These are phyloP conservation scores for Notechis scutatus DNA, from an alignment of 2,113 vertebrate genomes.

Conservation along the genomic window DNA sequence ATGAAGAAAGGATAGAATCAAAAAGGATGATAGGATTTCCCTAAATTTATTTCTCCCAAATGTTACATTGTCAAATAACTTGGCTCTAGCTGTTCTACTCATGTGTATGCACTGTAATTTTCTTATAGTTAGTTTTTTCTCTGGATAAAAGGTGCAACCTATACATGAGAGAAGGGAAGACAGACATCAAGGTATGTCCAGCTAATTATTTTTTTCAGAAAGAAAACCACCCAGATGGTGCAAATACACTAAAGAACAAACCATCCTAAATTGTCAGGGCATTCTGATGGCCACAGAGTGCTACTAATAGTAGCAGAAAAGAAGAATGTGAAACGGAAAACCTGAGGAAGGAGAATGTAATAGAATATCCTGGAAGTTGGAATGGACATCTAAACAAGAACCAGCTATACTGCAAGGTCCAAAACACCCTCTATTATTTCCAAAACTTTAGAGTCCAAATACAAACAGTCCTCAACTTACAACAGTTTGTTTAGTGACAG, in stretches of 20 bases:
- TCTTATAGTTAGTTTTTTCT: background rate
- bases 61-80: slow-evolving; percentile 22
- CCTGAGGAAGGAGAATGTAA: background rate
- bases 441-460: background rate
- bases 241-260: background rate
- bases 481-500: background rate
- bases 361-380: background rate
- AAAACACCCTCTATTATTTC: slow-evolving; percentile 6
- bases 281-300: background rate
- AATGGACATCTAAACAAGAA: background rate
- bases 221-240: background rate
- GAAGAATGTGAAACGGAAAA: background rate
- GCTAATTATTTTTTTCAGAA: background rate
- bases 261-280: background rate
- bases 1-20: slow-evolving; percentile 36
- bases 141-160: background rate
- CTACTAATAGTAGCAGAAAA: background rate
- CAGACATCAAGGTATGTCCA: background rate
- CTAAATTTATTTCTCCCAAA: slow-evolving; percentile 22
- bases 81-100: slow-evolving; percentile 14
- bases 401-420: background rate
- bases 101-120: slow-evolving; percentile 17
- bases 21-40: slow-evolving; percentile 40
- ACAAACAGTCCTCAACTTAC: background rate
- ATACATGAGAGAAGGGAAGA: background rate